Conservation (phyloP, 2,113 vertebrate genomes). For the Setophaga coronata region DNA sequence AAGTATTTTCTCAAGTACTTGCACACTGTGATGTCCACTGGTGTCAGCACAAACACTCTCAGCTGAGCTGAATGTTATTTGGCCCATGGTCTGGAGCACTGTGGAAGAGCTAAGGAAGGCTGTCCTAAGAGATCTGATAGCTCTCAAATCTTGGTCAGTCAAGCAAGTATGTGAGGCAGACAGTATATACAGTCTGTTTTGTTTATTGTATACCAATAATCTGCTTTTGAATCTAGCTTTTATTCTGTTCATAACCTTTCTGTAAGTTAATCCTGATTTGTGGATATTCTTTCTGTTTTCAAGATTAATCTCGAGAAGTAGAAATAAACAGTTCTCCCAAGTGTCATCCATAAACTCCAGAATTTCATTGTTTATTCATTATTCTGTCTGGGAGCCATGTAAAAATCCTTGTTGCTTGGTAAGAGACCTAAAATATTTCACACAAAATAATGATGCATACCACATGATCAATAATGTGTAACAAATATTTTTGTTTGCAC, state of each 20-base stretch:
- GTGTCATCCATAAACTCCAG: not conserved
- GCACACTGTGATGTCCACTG: not conserved
- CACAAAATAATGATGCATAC: not conserved
- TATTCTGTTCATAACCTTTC: not conserved
- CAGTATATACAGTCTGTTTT: not conserved
- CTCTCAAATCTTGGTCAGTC: not conserved
- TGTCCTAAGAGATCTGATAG: not conserved
- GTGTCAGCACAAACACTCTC: not conserved
- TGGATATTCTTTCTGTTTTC: not conserved
- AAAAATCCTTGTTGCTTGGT: not conserved
- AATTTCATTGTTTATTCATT: constrained; percentile 2
- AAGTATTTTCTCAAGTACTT: not conserved
- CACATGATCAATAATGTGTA: not conserved
- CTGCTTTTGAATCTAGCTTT: not conserved
- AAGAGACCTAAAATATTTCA: not conserved
- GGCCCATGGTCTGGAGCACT: not conserved
- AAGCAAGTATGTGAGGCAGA: not conserved
- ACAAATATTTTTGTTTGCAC: not conserved
- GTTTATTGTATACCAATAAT: not conserved
- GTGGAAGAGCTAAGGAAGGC: not conserved
- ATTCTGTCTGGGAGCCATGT: not conserved
- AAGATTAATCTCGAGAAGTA: not conserved
- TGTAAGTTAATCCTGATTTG: not conserved
- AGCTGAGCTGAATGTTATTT: not conserved
- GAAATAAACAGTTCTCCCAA: not conserved